These are phyloP conservation scores for Ferdinandea cuprea DNA, from an alignment of 2,888 invertebrate genomes.

Conservation along the genomic window DNA sequence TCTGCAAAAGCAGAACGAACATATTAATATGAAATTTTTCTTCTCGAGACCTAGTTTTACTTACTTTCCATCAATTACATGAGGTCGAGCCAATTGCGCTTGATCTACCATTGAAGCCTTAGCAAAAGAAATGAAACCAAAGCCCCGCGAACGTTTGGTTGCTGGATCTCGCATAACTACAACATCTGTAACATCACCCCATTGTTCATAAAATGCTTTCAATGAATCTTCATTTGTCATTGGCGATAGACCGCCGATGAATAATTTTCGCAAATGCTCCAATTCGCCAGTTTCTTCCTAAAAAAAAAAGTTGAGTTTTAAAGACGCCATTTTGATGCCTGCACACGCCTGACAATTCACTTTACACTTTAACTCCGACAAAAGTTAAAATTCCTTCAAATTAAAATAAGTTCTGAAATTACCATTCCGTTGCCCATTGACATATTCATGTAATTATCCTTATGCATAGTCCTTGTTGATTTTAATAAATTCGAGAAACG, in stretches of 20 bases:
- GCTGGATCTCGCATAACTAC: constrained; percentile 81
- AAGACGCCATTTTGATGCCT: constrained; percentile 61
- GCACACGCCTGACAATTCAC: constrained; percentile 4
- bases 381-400: not conserved
- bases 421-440: constrained; percentile 55
- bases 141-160: constrained; percentile 80
- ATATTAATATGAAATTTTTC: not conserved
- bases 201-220: constrained; percentile 78
- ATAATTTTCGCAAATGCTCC: constrained; percentile 80
- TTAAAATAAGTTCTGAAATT: constrained; percentile 1
- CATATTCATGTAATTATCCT: constrained; percentile 59
- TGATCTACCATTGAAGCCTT: constrained; percentile 79
- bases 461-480: constrained; percentile 52
- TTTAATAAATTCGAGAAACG: constrained; percentile 17
- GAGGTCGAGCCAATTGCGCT: constrained; percentile 79
- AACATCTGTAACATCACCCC: constrained; percentile 79
- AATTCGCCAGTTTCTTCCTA: constrained; percentile 68
- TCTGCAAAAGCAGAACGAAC: constrained; percentile 73
- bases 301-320: constrained; percentile 3
- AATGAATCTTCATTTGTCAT: constrained; percentile 78
- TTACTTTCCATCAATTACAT: constrained; percentile 84
- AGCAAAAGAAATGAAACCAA: constrained; percentile 80
- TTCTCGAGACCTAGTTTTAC: constrained; percentile 75
- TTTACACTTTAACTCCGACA: not conserved
- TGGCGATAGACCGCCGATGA: constrained; percentile 80